These are phyloP conservation scores for Drosophila sp. DNA, from an alignment of 1,140 invertebrate species.

Conservation along the genomic window DNA sequence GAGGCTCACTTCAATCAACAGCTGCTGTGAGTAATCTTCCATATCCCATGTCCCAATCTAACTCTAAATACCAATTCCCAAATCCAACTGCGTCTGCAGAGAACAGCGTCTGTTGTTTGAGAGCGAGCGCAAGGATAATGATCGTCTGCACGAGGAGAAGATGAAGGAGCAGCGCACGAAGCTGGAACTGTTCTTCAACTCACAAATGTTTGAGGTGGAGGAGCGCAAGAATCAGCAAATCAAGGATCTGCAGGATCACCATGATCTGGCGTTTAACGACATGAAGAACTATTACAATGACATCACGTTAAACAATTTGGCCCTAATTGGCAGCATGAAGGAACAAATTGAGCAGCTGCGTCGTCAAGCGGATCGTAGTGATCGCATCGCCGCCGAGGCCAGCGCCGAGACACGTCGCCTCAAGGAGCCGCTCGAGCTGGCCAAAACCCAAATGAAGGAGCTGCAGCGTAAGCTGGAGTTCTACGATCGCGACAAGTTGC, in stretches of 20 bases:
- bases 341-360: conserved; percentile 94
- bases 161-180: conserved; percentile 90
- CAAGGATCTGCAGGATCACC: conserved; percentile 91
- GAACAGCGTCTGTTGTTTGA: conserved; percentile 86
- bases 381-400: conserved; percentile 86
- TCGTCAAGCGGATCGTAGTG: conserved; percentile 91
- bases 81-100: conserved; percentile 32
- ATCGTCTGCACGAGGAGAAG: conserved; percentile 92
- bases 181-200: conserved; percentile 90
- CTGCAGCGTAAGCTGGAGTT: conserved; percentile 90
- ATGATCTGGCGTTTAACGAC: conserved; percentile 93
- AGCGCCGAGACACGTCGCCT: conserved; percentile 90
- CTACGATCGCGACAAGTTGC: conserved; percentile 91
- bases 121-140: conserved; percentile 90
- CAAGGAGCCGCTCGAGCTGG: conserved; percentile 89
- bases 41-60: no score
- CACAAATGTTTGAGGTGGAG: conserved; percentile 94
- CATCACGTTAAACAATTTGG: conserved; percentile 95
- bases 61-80: neutral
- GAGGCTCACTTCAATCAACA: conserved; percentile 86
- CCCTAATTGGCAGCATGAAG: conserved; percentile 92
- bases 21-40: conserved; percentile 85
- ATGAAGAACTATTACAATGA: conserved; percentile 98
- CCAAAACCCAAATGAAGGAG: conserved; percentile 88
- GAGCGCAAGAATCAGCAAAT: conserved; percentile 95